Evolutionary conservation across 2,113 vertebrate species (phyloP).

Genomic region (Podiceps cristatus): DNA sequence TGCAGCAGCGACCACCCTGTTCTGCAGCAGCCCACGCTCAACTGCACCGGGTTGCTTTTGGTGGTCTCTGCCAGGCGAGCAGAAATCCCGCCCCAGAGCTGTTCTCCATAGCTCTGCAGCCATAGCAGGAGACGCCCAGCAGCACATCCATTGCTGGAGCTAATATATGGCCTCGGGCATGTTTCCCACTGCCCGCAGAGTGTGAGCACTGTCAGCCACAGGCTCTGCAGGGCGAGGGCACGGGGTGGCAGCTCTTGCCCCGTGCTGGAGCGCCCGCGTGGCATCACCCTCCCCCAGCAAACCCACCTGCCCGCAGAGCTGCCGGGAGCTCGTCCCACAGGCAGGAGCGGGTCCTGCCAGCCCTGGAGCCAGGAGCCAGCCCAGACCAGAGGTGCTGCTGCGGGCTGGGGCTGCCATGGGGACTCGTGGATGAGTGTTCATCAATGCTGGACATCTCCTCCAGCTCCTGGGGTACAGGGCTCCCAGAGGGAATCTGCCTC

Average conservation of each 20-base stretch:
- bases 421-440: not conserved
- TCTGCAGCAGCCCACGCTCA: not conserved
- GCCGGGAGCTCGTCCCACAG: not conserved
- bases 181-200: not conserved
- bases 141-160: not conserved
- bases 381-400: not conserved
- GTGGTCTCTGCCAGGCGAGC: not conserved
- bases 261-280: rapidly evolving
- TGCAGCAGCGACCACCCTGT: rapidly evolving
- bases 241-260: rapidly evolving
- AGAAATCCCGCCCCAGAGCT: not conserved
- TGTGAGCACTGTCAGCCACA: rapidly evolving
- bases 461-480: not conserved
- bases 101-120: not conserved
- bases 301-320: not conserved
- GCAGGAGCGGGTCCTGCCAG: too few relatives aligned
- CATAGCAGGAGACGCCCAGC: not conserved
- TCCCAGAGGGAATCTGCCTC: not conserved
- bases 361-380: not conserved
- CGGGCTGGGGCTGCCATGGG: not conserved
- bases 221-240: not conserved
- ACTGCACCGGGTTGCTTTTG: not conserved
- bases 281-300: not conserved
- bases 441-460: not conserved
- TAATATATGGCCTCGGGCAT: not conserved